Evolutionary conservation across 30 jellyfish, hydroid and myxozoan genomes (phyloP), one percentile per base, ranked within the genome.

Genomic region (Sanderia malayensis): DNA sequence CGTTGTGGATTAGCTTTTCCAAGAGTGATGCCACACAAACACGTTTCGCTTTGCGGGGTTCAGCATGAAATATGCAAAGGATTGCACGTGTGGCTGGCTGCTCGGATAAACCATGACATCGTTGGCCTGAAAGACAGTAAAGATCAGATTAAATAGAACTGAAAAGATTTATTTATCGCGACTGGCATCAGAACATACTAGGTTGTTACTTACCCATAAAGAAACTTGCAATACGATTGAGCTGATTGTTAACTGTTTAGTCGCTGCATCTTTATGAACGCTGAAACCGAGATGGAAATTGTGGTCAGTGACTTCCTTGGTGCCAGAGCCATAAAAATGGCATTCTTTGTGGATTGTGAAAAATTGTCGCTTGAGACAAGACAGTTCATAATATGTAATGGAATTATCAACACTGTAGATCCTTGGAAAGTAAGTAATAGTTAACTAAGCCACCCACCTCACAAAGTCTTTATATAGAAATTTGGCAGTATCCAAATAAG

Each of bases 401-500:
- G 55, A 41, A 41, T 41, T 6, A 41, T 15, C 8, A 41, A 41
- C 55, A 6, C 11, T 8, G 55, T 8, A 41, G 55, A 41, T 6
- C 55, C 55, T 15, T 6, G 15, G 55, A 11, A 24, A 67, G 13
- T 37, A 37, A 20, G 70, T 37, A 21, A 18, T 23, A 11, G 10
- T 8, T 17, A 6, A 29, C 44, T 46, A 32, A 20, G 15, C 17
- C 6, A 10, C 69, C 26, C 20, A 81, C 94, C 93, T 70, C 30
- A 88, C 69, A 8, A 88, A 66, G 41, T 88, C 97, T 46, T 88
- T 88, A 80, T 88, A 88, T 17, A 88, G 78, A 59, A 61, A 82
- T 33, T 81, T 88, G 4, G 95, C 74, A 41, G 92, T 58, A 29
- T 88, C 97, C 45, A 88, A 32, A 58, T 88, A 88, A 0, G 97